Base-by-base conservation (phyloP, 2,888 invertebrate species). In the Drosophila pegasa region DNA sequence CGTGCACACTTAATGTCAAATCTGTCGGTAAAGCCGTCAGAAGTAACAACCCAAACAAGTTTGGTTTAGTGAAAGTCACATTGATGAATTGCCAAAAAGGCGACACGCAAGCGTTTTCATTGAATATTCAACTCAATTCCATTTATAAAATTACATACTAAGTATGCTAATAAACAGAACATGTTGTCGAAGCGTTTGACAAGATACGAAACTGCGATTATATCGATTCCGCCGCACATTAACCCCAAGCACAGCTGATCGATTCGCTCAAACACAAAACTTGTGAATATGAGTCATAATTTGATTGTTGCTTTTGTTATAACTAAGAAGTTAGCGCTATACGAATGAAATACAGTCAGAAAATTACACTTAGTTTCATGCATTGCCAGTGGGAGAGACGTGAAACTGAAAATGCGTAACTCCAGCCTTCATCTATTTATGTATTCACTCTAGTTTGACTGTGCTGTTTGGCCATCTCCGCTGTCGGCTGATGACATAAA, bases 401-500 rank as follows among this genome's bases (percentile, higher is more conserved):
- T 59, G 37, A 25, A 43, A 71, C 20, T 22, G 8, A 40, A 62
- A 61, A 54, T 47, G 51, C 41, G 47, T 55, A 37, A 45, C 61
- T 31, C 33, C 5, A n/a, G 9, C 2, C 7, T 20, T 12, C 6
- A 20, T 12, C 12, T 20, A 20, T 40, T 18, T 61, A 41, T 56
- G 43, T 22, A 18, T 50, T 38, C 40, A 58, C 18, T 55, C 40
- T 38, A 31, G 60, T 48, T 61, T 54, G 70, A 38, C 51, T 59
- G 14, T 45, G 20, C 2, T 22, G 29, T 43, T 41, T 18, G 16
- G 29, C 29, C 41, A 29, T 38, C 41, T 43, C 25, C 22, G 43
- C 16, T 52, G 56, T 20, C 61, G 38, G 48, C 16, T 58, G 73
- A 74, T 81, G 82, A 78, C 91, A 77, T 72, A 78, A 41, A 35